Evolutionary conservation across 2,888 invertebrate genomes (phyloP), one percentile per base, ranked within the genome.

Genomic region (Eubasilissa splendida): DNA sequence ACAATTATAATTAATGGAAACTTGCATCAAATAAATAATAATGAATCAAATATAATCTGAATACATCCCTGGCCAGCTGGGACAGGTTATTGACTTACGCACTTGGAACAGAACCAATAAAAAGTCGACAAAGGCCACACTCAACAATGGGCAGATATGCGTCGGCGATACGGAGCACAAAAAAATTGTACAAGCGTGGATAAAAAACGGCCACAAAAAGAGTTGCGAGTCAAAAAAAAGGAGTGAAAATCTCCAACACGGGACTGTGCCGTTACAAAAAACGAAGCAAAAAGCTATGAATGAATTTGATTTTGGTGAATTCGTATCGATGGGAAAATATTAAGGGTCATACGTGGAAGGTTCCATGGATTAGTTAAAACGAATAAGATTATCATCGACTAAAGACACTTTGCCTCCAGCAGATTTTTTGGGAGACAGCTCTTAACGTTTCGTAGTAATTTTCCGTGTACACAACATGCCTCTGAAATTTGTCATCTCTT

Each of bases 81-180:
- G 22, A 22, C 31, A 31, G 63, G 63, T 63, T 63, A 63, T 63
- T 63, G 63, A 63, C 63, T 63, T 63, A 63, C 63, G 63, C 63
- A 63, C 63, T 31, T 31, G 42, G 42, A 63, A 11, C 63, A 63
- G 63, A 33, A 4, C 33, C 31, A 33, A 33, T 31, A 63, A n/a
- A 63, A 63, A 42, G 42, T 42, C 42, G 42, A 42, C 42, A 42
- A 42, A 42, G 42, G 42, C 33, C 63, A 31, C 31, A 11, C 63
- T 63, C 33, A 63, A 63, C 63, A 63, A 63, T 63, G 63, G 63
- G 42, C 12, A 33, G 63, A 63, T 63, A 63, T 63, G 63, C 63
- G 63, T 63, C 33, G 63, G 33, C 63, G 63, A 63, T 63, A 63
- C 33, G 60, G 22, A 33, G 2, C 63, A 31, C 7, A 63, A 63